These are phyloP conservation scores for Caenorhabditis panamensis DNA, from an alignment of 2,888 invertebrate genomes.

Conservation along the genomic window DNA sequence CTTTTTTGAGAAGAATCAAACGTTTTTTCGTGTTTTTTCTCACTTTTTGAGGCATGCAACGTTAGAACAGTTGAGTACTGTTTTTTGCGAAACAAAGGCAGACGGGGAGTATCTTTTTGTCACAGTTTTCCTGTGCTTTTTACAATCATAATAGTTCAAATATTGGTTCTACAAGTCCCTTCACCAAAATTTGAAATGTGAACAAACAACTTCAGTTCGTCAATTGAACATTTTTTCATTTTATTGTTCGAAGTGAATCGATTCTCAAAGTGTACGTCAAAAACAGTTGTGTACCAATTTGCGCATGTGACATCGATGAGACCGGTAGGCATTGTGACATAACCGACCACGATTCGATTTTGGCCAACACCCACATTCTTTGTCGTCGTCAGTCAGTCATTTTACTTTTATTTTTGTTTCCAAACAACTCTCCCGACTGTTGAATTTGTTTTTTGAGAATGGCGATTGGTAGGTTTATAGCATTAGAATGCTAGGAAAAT, in stretches of 20 bases:
- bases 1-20: too few species aligned
- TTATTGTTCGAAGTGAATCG: neutral
- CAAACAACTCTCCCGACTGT: constrained; percentile 4
- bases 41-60: too few species aligned
- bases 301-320: constrained; percentile 43
- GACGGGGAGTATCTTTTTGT: too few species aligned
- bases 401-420: constrained; percentile 11
- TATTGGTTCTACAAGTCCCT: too few species aligned
- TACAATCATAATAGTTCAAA: too few species aligned
- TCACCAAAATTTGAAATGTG: constrained; percentile 17
- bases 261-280: constrained; percentile 3
- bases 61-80: too few species aligned
- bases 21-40: too few species aligned
- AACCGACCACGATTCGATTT: constrained; percentile 26
- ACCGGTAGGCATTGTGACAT: constrained; percentile 52
- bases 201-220: constrained; percentile 46
- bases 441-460: constrained; percentile 11
- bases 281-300: constrained; percentile 35
- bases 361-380: constrained; percentile 60
- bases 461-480: constrained; percentile 31
- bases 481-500: neutral
- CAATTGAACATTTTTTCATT: neutral
- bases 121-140: too few species aligned
- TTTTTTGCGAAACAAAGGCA: too few species aligned
- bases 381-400: constrained; percentile 19